Evolutionary conservation across 2,888 invertebrate genomes (phyloP), one percentile per base, ranked within the genome.

Genomic region (Agrotis exclamationis): DNA sequence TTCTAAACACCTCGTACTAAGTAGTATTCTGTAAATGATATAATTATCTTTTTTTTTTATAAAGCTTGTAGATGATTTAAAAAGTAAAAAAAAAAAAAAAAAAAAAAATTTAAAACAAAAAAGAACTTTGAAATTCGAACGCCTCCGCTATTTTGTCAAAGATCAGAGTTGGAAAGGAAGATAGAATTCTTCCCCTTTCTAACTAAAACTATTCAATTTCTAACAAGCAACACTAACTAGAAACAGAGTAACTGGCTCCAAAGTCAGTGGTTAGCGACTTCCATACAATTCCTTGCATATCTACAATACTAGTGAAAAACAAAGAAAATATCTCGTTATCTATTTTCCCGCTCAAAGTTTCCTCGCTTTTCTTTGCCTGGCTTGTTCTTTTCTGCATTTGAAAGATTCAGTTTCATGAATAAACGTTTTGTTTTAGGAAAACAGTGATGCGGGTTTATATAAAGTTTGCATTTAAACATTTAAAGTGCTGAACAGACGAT

Each of bases 281-380:
- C 18, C 47, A 66, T 13, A 48, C 39, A 66, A 66, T 50, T 66
- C 57, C 33, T 24, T 24, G 39, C 47, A n/a, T n/a, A 71, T 69
- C 22, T 47, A 72, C 72, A 24, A 39, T 18, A 58, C 24, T n/a
- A 20, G 14, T 48, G 39, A 16, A 50, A 67, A 72, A 60, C 48
- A 70, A 70, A 59, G 5, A 2, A n/a, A 5, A 5, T 48, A 16
- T 48, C 59, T 72, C 16, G 39, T 60, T 70, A 18, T 48, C 3
- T 48, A 44, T 28, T 44, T 71, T 59, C 28, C 20, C 13, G 39
- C 20, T 13, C 28, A 56, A 50, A 44, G 20, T 70, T 59, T 50
- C 13, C 24, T 7, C 14, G 14, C 28, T 44, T 16, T 62, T 62
- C 16, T 73, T 60, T 50, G 6, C 16, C 50, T 44, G 7, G n/a